These are phyloP conservation scores for Pogonomyrmex californicus DNA, from an alignment of 1,140 invertebrate species.

Conservation along the genomic window DNA sequence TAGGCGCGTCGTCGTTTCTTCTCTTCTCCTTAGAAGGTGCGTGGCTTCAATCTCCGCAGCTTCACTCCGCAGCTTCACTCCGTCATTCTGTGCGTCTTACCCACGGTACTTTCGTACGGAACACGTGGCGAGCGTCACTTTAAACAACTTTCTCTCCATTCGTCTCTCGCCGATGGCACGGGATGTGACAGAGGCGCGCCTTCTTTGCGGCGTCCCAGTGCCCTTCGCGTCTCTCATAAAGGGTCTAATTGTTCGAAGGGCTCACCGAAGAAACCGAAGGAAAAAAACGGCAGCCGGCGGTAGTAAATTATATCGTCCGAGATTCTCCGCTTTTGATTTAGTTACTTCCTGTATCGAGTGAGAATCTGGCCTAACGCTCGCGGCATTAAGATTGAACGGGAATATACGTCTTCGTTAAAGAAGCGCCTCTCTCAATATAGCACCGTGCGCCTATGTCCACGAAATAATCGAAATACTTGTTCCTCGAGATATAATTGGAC, in stretches of 20 bases:
- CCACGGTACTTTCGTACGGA: conserved; percentile 47
- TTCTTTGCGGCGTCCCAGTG: conserved; percentile 69
- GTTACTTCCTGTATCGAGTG: conserved; percentile 64
- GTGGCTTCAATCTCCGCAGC: conserved; percentile 14
- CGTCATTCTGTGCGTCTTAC: conserved; percentile 26
- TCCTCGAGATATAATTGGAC: conserved; percentile 28
- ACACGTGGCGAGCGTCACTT: conserved; percentile 76
- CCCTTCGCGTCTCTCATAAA: conserved; percentile 66
- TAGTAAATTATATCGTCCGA: conserved; percentile 58
- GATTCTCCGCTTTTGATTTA: conserved; percentile 67
- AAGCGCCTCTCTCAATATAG: conserved; percentile 21
- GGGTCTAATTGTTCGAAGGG: conserved; percentile 73
- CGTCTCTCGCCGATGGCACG: conserved; percentile 26
- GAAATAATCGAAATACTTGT: conserved; percentile 28
- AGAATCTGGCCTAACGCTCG: conserved; percentile 36
- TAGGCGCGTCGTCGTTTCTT: not conserved
- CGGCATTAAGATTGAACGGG: conserved; percentile 22
- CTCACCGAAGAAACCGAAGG: conserved; percentile 21
- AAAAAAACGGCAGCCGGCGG: conserved; percentile 27
- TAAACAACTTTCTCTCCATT: conserved; percentile 72
- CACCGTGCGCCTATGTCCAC: not conserved
- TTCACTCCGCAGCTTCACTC: not conserved
- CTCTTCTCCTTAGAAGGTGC: not conserved
- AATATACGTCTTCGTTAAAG: conserved; percentile 37
- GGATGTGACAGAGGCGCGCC: conserved; percentile 49